Evolutionary conservation across 1,140 invertebrate genomes (phyloP), one percentile per base, ranked within the genome.

Genomic region (Ceratina calcarata): DNA sequence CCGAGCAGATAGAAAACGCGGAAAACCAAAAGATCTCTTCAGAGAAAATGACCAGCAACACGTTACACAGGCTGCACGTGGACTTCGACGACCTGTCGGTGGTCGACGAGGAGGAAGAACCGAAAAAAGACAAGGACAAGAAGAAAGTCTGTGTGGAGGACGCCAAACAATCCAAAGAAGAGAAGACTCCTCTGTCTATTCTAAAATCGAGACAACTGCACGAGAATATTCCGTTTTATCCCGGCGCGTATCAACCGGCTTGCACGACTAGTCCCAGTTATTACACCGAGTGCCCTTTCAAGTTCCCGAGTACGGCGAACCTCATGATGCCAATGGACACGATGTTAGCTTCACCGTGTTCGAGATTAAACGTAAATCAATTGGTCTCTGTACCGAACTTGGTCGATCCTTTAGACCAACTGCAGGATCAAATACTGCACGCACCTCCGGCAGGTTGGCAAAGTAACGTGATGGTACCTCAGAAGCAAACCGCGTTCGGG

Each of bases 51-150:
- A 85, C 74, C 68, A 88, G 64, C 65, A 87, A 81, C 67, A 86
- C 82, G 24, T 75, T 88, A 82, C 90, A 86, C 64, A 87, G 93
- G 24, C 84, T 94, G 24, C 92, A 93, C 64, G 93, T 95, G 71
- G 95, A 96, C 81, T 96, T 96, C 86, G 96, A 97, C 88, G 95
- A 96, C 90, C 93, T 96, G 24, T 96, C 95, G 37, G 94, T 96
- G 0, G 96, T 97, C 1, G 95, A 95, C 1, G 96, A 97, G 85
- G 96, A 96, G 86, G 95, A 94, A 2, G 92, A 93, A 24, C 58
- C 85, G n/a, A 89, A 87, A 37, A 90, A 88, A 32, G 83, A 90
- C 3, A 90, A 85, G 66, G 89, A 91, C 0, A 69, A 51, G 37
- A 85, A 89, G 8, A 51, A 51, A 10, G 51, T 24, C 1, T 64